Percentiles rank a stretch among this genome's conserved stretches.
Conservation (phyloP, 1,140 invertebrate species). For the Streblospio benedicti region DNA sequence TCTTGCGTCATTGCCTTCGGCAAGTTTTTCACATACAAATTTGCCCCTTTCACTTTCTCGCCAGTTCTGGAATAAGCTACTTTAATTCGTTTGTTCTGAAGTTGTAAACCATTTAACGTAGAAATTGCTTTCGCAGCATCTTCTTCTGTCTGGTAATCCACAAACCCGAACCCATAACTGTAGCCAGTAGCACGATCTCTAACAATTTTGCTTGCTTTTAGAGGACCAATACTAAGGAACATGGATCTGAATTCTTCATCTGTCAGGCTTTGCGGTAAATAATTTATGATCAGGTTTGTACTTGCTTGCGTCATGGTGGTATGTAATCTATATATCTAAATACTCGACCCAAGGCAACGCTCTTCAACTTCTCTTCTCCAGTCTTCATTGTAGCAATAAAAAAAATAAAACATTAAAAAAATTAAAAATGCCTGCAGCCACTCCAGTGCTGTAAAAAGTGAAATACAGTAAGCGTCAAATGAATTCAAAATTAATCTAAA, state of each 20-base stretch:
- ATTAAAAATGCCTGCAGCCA: neutral
- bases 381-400: neutral
- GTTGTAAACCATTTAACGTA: slow-evolving; percentile 75
- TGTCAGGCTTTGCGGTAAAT: slow-evolving; percentile 83
- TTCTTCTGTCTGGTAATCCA: slow-evolving; percentile 76
- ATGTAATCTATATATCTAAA: neutral
- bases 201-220: slow-evolving; percentile 85
- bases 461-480: too few relatives aligned
- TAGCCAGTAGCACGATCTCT: slow-evolving; percentile 70
- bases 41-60: slow-evolving; percentile 88
- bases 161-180: slow-evolving; percentile 92
- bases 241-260: slow-evolving; percentile 81
- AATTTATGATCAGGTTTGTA: slow-evolving; percentile 90
- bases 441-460: too few relatives aligned
- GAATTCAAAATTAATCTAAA: too few relatives aligned
- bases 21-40: slow-evolving; percentile 86
- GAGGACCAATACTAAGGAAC: slow-evolving; percentile 64
- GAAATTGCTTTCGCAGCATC: slow-evolving; percentile 78
- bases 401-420: slow-evolving; percentile 6
- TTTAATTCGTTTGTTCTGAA: slow-evolving; percentile 77
- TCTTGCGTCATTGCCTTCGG: slow-evolving; percentile 60
- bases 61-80: slow-evolving; percentile 85
- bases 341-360: neutral
- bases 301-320: slow-evolving; percentile 8
- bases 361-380: neutral